Conservation (phyloP, 2,113 vertebrate species). For the Scomber japonicus region DNA sequence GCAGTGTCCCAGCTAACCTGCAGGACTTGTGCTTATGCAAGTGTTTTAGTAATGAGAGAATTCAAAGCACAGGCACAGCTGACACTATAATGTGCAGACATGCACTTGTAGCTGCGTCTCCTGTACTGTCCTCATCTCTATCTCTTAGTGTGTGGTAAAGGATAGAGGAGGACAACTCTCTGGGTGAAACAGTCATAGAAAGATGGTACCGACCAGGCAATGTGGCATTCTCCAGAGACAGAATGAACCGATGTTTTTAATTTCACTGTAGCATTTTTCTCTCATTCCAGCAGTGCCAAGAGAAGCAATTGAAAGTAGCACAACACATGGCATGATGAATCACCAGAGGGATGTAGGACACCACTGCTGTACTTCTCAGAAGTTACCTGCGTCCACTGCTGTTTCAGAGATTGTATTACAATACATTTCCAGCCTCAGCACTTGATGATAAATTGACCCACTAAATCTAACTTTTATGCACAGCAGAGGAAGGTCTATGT, state of each 20-base stretch:
- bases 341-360: conserved; percentile 64
- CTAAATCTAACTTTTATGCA: conserved; percentile 38
- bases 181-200: conserved; percentile 40
- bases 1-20: not conserved
- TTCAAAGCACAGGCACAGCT: conserved; percentile 22
- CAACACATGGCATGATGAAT: conserved; percentile 74
- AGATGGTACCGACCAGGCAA: conserved; percentile 47
- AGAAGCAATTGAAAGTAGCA: conserved; percentile 65
- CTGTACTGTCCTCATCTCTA: conserved; percentile 33
- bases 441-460: conserved; percentile 51
- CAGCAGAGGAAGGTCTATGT: not conserved
- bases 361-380: conserved; percentile 54
- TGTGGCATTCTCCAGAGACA: conserved; percentile 55
- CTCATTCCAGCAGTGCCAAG: conserved; percentile 35
- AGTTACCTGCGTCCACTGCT: conserved; percentile 53
- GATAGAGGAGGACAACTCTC: conserved; percentile 18
- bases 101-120: not conserved
- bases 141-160: conserved; percentile 6
- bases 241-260: conserved; percentile 54
- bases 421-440: conserved; percentile 38
- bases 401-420: conserved; percentile 48
- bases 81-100: conserved; percentile 34
- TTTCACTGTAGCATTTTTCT: conserved; percentile 46
- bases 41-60: conserved; percentile 40
- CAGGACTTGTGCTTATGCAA: not conserved